phyloP scores from a whole-genome alignment of 2,888 invertebrate genomes.

The Pammene aurita region DNA sequence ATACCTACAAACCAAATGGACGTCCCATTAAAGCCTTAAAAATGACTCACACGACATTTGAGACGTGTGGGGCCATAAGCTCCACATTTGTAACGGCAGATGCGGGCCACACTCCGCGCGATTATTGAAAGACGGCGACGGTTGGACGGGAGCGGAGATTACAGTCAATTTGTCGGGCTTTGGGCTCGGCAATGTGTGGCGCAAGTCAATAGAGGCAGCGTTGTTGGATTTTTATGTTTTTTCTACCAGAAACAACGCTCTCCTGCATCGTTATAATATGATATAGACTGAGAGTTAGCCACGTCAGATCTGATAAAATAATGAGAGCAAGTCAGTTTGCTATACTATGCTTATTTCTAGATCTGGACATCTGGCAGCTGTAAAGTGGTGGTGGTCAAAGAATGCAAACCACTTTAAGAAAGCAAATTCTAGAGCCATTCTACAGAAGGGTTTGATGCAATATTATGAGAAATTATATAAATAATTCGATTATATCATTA shows the following conservation, averaged over 20 bases:
- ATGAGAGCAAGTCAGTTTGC: no score
- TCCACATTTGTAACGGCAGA: conserved; percentile 29
- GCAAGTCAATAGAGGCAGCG: not conserved
- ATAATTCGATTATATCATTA: no score
- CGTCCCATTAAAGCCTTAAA: not conserved
- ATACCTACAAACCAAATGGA: not conserved
- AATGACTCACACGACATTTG: not conserved
- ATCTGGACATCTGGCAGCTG: no score
- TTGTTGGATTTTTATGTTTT: not conserved
- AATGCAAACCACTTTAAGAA: no score
- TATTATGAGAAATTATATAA: no score
- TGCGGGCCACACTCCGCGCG: conserved; percentile 32
- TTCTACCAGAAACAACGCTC: not conserved
- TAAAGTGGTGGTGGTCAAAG: no score
- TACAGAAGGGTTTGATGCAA: no score
- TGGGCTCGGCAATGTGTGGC: not conserved
- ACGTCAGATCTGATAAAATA: no score
- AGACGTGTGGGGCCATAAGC: conserved; percentile 15
- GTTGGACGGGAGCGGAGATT: conserved; percentile 38
- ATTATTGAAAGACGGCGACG: conserved; percentile 35
- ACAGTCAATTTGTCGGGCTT: conserved; percentile 38
- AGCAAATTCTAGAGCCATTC: no score
- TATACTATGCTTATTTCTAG: no score
- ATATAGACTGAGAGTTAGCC: no score
- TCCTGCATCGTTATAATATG: no score